Base-by-base conservation (phyloP, 2,113 vertebrate species). In the Marcusenius ussheri region DNA sequence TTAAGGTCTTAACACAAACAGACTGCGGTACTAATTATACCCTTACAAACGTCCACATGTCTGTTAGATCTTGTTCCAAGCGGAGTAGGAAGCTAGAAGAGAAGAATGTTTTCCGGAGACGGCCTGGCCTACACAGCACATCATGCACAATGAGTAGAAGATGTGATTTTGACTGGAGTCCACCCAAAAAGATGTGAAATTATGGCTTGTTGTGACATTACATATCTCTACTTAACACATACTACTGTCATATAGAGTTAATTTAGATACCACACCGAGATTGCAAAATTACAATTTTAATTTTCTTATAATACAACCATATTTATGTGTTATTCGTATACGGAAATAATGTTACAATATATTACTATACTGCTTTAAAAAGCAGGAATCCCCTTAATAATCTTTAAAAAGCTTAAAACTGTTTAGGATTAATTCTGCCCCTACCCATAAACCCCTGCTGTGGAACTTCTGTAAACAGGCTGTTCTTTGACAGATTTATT, bases 1-100 rank as follows among this genome's bases (percentile, higher is more conserved):
- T 86, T 86, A 86, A 50, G 45, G 83, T 50, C 45, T 47, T 49
- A 86, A 86, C 83, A 86, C 83, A 86, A 86, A 86, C 83, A 27
- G 83, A 50, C 83, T 47, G 83, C 24, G 83, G 21, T 49, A 27
- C 83, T 49, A 86, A 49, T 49, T 47, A 86, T 86, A 46, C n/a
- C 83, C 83, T 50, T 49, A 49, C 42, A 31, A 49, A 50, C 47
- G n/a, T 86, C 21, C 24, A 86, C 45, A 86, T 50, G 24, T 50
- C 47, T 86, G 47, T 86, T 86, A 86, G 83, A 47, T 86, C 83
- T 24, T 13, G 4, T 86, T 86, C 45, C 83, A 86, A n/a, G 45
- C 4, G 10, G 47, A 49, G n/a, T 49, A 86, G 83, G 83, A 85
- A 85, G 47, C 24, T 27, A 27, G 47, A n/a, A 24, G 47, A 47